Conservation (phyloP, 2,113 vertebrate genomes). For the Cynopterus brachyotis region DNA sequence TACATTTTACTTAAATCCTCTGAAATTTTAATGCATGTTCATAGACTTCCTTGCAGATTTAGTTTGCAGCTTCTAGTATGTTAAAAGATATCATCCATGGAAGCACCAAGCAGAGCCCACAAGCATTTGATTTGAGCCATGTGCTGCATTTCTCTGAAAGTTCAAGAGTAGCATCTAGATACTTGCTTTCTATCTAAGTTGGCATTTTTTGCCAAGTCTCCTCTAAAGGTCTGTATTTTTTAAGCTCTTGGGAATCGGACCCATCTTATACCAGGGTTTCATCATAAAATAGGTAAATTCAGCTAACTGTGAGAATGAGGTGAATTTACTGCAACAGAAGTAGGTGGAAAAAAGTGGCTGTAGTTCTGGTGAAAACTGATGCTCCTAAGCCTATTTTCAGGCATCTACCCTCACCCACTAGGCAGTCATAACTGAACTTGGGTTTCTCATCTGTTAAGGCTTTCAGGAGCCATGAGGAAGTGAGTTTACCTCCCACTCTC, state of each 20-base stretch:
- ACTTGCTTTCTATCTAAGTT: neutral
- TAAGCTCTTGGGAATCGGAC: neutral
- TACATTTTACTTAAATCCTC: neutral
- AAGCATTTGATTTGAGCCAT: neutral
- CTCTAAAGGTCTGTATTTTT: neutral
- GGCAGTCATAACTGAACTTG: neutral
- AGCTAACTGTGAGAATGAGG: neutral
- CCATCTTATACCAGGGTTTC: neutral
- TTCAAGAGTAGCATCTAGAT: neutral
- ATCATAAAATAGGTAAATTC: neutral
- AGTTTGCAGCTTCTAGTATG: neutral
- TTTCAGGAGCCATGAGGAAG: neutral
- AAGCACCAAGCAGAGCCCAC: neutral
- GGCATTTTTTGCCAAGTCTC: neutral
- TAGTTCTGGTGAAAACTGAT: neutral
- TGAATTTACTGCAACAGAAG: neutral
- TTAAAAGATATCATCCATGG: neutral
- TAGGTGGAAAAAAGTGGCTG: neutral
- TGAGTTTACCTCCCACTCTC: constrained; percentile 81
- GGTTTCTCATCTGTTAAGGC: neutral
- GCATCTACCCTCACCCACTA: neutral
- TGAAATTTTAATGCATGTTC: neutral
- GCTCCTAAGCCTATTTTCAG: neutral
- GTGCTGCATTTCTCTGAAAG: neutral
- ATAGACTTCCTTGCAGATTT: neutral